Conservation (phyloP, 2,113 vertebrate species). For the Meleagris gallopavo region DNA sequence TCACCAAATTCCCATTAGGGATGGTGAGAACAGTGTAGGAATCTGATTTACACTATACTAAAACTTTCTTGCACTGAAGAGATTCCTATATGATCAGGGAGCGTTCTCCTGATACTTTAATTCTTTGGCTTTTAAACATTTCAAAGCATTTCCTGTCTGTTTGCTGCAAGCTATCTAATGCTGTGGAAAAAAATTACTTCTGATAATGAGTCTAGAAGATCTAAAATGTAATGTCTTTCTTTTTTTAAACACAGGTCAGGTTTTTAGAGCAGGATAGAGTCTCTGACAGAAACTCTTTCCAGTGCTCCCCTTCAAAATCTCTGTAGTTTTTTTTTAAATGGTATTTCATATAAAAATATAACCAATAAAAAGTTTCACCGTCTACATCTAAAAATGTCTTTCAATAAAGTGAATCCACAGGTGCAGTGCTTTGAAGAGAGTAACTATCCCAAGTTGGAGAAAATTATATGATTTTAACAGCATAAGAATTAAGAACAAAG, state of each 20-base stretch:
- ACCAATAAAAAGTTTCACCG: conserved; percentile 3
- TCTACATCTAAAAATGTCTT: conserved; percentile 5
- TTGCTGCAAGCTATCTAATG: not conserved
- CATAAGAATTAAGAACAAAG: conserved; percentile 13
- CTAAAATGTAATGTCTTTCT: not conserved
- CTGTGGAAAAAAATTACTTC: not conserved
- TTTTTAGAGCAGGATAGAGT: not conserved
- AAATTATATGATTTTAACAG: conserved; percentile 10
- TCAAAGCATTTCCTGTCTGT: not conserved
- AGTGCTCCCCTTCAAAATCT: not conserved
- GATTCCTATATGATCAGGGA: not conserved
- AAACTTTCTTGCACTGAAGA: not conserved
- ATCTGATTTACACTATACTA: not conserved
- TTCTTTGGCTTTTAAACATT: not conserved
- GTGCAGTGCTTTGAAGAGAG: not conserved
- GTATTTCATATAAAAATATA: not conserved
- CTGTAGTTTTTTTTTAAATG: not conserved
- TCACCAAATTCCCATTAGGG: not conserved
- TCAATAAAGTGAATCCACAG: not conserved
- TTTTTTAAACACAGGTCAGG: not conserved
- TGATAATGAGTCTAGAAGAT: not conserved
- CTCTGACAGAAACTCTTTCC: not conserved
- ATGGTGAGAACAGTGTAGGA: not conserved
- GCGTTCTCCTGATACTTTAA: not conserved
- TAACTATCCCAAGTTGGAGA: not conserved